These are phyloP conservation scores for Mallotus villosus DNA, from an alignment of 2,797 vertebrate species.

Conservation along the genomic window DNA sequence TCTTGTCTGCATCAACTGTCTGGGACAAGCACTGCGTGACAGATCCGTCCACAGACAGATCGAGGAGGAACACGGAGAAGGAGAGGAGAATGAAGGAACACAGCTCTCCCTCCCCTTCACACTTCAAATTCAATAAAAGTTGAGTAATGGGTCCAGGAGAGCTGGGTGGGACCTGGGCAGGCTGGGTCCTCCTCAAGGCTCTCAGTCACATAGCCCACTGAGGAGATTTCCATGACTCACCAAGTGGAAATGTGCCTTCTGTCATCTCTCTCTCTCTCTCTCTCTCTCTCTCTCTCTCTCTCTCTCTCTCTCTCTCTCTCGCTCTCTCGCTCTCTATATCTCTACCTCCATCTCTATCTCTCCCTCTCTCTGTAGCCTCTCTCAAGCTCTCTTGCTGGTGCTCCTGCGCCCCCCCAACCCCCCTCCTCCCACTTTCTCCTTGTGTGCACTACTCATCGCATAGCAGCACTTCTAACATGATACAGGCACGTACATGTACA, in stretches of 20 bases:
- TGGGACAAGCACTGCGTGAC: constrained; percentile 60
- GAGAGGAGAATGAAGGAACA: constrained; percentile 39
- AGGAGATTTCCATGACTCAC: constrained; percentile 68
- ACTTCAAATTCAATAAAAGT: constrained; percentile 68
- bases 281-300: constrained; percentile 22
- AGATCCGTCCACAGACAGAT: constrained; percentile 43
- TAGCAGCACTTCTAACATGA: constrained; percentile 42
- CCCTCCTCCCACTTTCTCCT: background rate
- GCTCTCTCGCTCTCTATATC: background rate
- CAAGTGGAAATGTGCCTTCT: constrained; percentile 55
- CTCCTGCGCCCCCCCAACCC: background rate
- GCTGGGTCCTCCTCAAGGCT: constrained; percentile 21
- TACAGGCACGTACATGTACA: constrained; percentile 17
- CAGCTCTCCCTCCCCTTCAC: constrained; percentile 38
- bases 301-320: constrained; percentile 7
- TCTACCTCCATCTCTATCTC: background rate
- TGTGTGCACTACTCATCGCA: constrained; percentile 30
- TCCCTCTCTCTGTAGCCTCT: background rate
- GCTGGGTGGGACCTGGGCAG: constrained; percentile 34
- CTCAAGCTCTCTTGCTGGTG: background rate
- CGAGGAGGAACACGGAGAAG: constrained; percentile 43
- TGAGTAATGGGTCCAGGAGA: constrained; percentile 55
- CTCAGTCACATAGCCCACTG: constrained; percentile 35
- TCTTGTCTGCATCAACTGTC: constrained; percentile 68
- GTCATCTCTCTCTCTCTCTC: constrained; percentile 46